These are phyloP conservation scores for Rhea americana DNA, from an alignment of 2,113 vertebrate species.

Conservation along the genomic window DNA sequence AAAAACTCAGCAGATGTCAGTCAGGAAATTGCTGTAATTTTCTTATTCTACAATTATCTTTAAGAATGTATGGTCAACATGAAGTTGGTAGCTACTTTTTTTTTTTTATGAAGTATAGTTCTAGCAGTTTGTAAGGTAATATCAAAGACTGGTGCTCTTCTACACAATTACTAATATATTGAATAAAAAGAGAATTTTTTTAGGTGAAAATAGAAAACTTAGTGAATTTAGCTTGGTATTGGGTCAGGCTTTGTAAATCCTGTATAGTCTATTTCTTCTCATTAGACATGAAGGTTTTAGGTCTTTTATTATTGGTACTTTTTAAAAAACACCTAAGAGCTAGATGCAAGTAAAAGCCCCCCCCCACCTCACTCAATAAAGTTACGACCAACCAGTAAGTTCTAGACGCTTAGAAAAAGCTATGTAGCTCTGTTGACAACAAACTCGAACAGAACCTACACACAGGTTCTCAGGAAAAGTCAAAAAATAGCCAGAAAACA, in stretches of 20 bases:
- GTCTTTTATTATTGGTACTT: background rate
- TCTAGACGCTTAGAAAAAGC: background rate
- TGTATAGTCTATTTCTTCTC: background rate
- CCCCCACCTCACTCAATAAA: background rate
- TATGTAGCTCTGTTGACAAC: background rate
- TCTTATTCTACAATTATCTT: background rate
- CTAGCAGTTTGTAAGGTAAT: background rate
- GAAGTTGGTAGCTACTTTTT: background rate
- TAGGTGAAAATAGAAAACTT: background rate
- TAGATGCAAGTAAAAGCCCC: background rate
- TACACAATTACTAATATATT: background rate
- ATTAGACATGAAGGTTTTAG: background rate
- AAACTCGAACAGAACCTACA: background rate
- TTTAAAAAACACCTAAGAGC: background rate
- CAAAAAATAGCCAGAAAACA: too few species aligned
- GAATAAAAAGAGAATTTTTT: background rate
- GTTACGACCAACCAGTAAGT: background rate
- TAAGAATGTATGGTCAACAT: background rate
- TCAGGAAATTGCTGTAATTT: background rate
- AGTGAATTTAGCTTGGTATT: background rate
- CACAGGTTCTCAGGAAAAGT: background rate
- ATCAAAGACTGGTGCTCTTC: background rate
- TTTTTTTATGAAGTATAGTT: background rate
- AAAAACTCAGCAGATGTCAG: background rate
- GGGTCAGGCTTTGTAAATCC: background rate